Percentiles rank a stretch among this genome's conserved stretches.
These are phyloP conservation scores for Gobius niger DNA, from an alignment of 2,113 vertebrate species.

Conservation along the genomic window DNA sequence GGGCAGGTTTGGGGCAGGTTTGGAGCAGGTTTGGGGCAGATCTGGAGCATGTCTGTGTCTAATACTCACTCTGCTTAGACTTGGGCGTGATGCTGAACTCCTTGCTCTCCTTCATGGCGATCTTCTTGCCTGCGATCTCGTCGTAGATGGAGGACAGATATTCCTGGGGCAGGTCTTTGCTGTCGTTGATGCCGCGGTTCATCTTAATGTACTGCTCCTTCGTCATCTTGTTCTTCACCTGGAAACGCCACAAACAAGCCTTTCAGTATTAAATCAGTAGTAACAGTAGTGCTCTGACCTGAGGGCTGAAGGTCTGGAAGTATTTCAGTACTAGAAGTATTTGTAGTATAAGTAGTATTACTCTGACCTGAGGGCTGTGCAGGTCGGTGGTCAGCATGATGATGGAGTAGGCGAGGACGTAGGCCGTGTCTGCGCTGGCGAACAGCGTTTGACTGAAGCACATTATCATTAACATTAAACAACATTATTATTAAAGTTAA, in stretches of 20 bases:
- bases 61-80: constrained; percentile 96
- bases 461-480: background rate
- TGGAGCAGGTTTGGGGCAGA: too few relatives aligned
- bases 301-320: too few relatives aligned
- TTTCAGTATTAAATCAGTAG: too few relatives aligned
- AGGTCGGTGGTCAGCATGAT: constrained; percentile 98
- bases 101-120: constrained; percentile 95
- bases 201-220: constrained; percentile 99
- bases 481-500: too few relatives aligned
- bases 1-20: too few relatives aligned
- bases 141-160: constrained; percentile 95
- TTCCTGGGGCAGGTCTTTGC: constrained; percentile 95
- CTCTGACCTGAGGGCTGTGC: constrained; percentile 93
- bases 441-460: constrained; percentile 89
- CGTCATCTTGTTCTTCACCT: constrained; percentile 99
- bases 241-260: too few relatives aligned
- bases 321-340: background rate
- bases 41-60: too few relatives aligned
- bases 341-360: background rate
- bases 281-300: too few relatives aligned
- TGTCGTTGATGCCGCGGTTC: constrained; percentile 97
- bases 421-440: constrained; percentile 97
- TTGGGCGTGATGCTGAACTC: constrained; percentile 91
- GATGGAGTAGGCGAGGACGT: constrained; percentile 96
- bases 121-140: constrained; percentile 97